Evolutionary conservation across 2,888 invertebrate species (phyloP), one percentile per base, ranked within the genome.

Genomic region (Laothoe populi): DNA sequence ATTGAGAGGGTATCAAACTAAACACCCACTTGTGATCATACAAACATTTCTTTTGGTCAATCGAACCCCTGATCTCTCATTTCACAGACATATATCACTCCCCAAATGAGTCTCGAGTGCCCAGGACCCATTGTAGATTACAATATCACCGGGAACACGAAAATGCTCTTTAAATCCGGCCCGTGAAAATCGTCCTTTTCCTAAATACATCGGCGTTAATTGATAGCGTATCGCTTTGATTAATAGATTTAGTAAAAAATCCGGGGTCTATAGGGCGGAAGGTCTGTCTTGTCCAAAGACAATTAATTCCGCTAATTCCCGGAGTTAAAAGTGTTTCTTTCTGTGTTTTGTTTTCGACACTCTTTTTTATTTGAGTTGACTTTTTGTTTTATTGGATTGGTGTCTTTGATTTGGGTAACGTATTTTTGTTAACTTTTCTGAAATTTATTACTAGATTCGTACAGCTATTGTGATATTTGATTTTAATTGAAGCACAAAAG

Each of bases 191-290:
- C 31, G 31, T 35, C 53, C 35, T 53, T 53, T 53, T 19, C 31
- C 53, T 31, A 53, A 53, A 19, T 53, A 53, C 35, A 53, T 23
- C 23, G 13, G 23, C 49, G 49, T 35, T 53, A 53, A 53, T 53
- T 53, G 53, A 53, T 53, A 53, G 53, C 10, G 31, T 35, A 53
- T 53, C 53, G 19, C 16, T 53, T 19, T 53, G 35, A 53, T 53
- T 53, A 53, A 53, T 53, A 53, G 53, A 35, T 49, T 49, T 49
- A 31, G 49, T 35, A 53, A 53, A 53, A 53, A 53, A 53, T 53
- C 35, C 35, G 11, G 53, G 44, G 16, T 1, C 8, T 8, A 1
- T 1, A 5, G 16, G n/a, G 19, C 2, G 44, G 26, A 10, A 19
- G 53, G 53, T 19, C 31, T 35, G 53, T 53, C 35, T 35, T 53